These are phyloP conservation scores for Sebastolobus altivelis DNA, from an alignment of 2,797 vertebrate species.

Conservation along the genomic window DNA sequence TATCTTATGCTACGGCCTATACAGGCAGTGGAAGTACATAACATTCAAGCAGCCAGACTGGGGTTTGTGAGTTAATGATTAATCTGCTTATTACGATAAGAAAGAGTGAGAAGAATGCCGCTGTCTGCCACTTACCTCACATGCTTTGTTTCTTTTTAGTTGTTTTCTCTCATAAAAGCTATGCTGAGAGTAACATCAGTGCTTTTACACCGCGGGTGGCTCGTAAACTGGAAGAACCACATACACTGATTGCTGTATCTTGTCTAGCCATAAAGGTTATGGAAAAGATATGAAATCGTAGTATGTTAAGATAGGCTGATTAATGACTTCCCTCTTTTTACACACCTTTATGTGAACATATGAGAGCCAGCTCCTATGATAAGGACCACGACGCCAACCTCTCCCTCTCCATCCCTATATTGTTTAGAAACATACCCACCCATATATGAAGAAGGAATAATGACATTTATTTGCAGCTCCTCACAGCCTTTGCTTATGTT, in stretches of 20 bases:
- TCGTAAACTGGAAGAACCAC: slow-evolving; percentile 3
- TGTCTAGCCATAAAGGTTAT: slow-evolving; percentile 46
- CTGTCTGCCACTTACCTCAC: not conserved
- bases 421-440: slow-evolving; percentile 12
- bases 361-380: not conserved
- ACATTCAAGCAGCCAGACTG: not conserved
- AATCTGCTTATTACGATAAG: slow-evolving; percentile 52
- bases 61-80: slow-evolving; percentile 66
- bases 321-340: slow-evolving; percentile 61
- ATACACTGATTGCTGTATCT: slow-evolving; percentile 27
- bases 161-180: not conserved
- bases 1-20: not conserved
- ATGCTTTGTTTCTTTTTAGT: not conserved
- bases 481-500: slow-evolving; percentile 6
- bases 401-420: not conserved
- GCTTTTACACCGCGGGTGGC: slow-evolving; percentile 1
- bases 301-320: slow-evolving; percentile 64
- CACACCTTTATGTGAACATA: slow-evolving; percentile 3
- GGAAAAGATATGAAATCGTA: slow-evolving; percentile 39
- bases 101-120: slow-evolving; percentile 25
- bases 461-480: slow-evolving; percentile 3
- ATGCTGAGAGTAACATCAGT: not conserved
- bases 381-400: not conserved
- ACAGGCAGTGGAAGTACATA: slow-evolving; percentile 6
- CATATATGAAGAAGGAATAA: not conserved